phyloP scores from a whole-genome alignment of 2,888 invertebrate genomes.

The Lasius fuliginosus region DNA sequence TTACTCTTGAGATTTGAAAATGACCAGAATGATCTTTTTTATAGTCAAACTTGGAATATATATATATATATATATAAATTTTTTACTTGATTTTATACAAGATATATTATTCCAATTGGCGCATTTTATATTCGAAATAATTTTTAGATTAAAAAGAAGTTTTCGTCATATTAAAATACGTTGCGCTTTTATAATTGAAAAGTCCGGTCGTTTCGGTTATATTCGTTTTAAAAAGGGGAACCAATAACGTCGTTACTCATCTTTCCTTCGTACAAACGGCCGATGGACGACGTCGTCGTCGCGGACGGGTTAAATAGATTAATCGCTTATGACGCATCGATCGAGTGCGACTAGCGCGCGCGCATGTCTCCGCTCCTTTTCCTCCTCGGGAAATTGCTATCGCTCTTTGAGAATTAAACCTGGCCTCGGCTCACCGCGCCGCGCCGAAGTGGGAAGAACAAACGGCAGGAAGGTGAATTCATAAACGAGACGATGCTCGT shows the following conservation, averaged over 20 bases:
- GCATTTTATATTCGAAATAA: not conserved
- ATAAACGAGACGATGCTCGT: slow-evolving; percentile 73
- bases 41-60: slow-evolving; percentile 60
- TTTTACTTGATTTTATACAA: no score
- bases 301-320: slow-evolving; percentile 75
- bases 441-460: slow-evolving; percentile 40
- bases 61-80: not conserved
- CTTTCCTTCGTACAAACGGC: slow-evolving; percentile 64
- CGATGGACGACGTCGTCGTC: slow-evolving; percentile 48
- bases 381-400: slow-evolving; percentile 71
- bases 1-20: not conserved
- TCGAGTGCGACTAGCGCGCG: slow-evolving; percentile 65
- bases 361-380: slow-evolving; percentile 50
- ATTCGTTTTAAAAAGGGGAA: slow-evolving; percentile 17
- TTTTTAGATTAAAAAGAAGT: not conserved
- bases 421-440: slow-evolving; percentile 71
- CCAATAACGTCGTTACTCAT: slow-evolving; percentile 71
- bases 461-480: slow-evolving; percentile 50
- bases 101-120: not conserved
- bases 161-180: slow-evolving; percentile 2
- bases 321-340: slow-evolving; percentile 75
- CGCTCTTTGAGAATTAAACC: slow-evolving; percentile 76
- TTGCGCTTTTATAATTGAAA: slow-evolving; percentile 37
- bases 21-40: slow-evolving; percentile 28
- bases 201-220: slow-evolving; percentile 6